These are phyloP conservation scores for Tilapia sparmanii DNA, from an alignment of 2,113 vertebrate genomes.

Conservation along the genomic window DNA sequence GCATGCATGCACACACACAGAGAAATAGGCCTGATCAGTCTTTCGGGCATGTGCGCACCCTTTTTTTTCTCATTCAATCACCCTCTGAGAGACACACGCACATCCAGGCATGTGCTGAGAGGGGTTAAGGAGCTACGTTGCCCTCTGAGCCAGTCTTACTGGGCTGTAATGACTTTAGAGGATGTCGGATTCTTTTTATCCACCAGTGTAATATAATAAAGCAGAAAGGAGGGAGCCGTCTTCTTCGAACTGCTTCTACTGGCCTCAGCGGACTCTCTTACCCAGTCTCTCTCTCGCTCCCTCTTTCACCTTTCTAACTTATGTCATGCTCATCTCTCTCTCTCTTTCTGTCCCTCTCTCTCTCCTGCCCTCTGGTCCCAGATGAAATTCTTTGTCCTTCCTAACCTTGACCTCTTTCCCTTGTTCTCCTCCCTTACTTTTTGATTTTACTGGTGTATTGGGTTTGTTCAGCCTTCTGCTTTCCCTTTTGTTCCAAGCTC, in stretches of 20 bases:
- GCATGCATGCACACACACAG: not conserved
- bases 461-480: not conserved
- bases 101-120: constrained; percentile 41
- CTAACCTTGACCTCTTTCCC: constrained; percentile 32
- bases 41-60: not conserved
- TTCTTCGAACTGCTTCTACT: constrained; percentile 9
- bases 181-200: constrained; percentile 58
- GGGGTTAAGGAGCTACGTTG: constrained; percentile 54
- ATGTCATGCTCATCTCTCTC: not conserved
- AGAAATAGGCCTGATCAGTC: not conserved
- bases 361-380: not conserved
- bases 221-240: constrained; percentile 22
- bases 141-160: constrained; percentile 54
- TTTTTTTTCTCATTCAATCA: not conserved
- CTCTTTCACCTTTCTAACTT: not conserved
- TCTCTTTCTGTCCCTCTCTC: not conserved
- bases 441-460: not conserved
- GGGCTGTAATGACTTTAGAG: constrained; percentile 60
- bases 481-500: not conserved
- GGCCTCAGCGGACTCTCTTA: not conserved
- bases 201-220: constrained; percentile 59
- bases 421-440: not conserved
- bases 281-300: not conserved
- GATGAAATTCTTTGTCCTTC: not conserved
- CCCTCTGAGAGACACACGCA: constrained; percentile 7